phyloP scores from a whole-genome alignment of 2,888 invertebrate genomes.

The Drosophila bunnanda region DNA sequence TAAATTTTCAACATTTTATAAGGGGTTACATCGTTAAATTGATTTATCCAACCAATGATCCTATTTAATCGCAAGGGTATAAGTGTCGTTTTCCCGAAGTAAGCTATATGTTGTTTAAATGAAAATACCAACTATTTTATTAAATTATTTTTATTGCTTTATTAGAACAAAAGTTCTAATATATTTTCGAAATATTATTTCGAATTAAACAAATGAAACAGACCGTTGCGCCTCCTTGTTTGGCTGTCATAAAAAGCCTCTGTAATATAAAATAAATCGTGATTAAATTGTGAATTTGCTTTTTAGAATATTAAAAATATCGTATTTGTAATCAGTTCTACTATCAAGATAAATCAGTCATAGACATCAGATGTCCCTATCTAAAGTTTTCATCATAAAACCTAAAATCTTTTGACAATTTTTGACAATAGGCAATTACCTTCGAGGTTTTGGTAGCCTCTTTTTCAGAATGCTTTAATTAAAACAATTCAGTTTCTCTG shows the following conservation, averaged over 20 bases:
- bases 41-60: no score
- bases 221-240: not conserved
- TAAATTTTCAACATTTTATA: no score
- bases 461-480: no score
- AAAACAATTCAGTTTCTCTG: not conserved
- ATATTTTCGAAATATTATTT: not conserved
- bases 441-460: no score
- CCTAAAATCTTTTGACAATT: no score
- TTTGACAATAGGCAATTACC: slow-evolving; percentile 2
- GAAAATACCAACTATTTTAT: not conserved
- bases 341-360: slow-evolving; percentile 53
- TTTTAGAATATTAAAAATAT: not conserved
- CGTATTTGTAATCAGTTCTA: slow-evolving; percentile 13
- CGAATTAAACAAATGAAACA: not conserved
- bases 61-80: no score
- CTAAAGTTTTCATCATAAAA: slow-evolving; percentile 47
- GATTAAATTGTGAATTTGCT: not conserved
- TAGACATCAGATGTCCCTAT: slow-evolving; percentile 59
- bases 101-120: no score
- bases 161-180: not conserved
- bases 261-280: not conserved
- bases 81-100: no score
- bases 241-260: not conserved
- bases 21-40: no score
- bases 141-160: not conserved